Conservation (phyloP, 1,140 invertebrate genomes). For the Pseudomyrmex concolor region DNA sequence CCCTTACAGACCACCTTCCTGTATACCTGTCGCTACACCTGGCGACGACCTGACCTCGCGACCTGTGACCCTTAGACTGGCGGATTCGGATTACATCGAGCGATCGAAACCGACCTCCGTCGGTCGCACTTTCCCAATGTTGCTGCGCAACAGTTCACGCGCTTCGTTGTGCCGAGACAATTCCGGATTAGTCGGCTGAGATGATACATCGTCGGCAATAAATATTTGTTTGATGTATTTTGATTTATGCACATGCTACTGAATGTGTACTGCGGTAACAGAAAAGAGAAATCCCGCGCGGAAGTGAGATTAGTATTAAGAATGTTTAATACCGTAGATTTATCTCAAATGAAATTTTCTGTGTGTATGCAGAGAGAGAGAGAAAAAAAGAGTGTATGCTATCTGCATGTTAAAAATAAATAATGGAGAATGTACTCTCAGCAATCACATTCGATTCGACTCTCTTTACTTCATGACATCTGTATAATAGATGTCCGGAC, state of each 20-base stretch:
- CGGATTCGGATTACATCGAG: constrained; percentile 59
- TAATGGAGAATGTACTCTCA: background rate
- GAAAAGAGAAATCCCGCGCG: background rate
- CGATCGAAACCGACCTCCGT: constrained; percentile 57
- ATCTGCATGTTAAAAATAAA: background rate
- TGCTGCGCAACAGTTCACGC: constrained; percentile 20
- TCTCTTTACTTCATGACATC: constrained; percentile 62
- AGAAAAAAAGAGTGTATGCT: background rate
- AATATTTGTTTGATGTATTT: constrained; percentile 26
- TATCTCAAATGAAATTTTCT: background rate
- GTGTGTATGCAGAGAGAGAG: too few species aligned
- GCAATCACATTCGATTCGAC: constrained; percentile 53
- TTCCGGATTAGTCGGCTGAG: constrained; percentile 42
- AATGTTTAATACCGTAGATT: background rate
- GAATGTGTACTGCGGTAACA: background rate
- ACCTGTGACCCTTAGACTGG: constrained; percentile 73
- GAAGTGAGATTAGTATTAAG: background rate
- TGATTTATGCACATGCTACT: constrained; percentile 25
- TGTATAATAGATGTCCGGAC: constrained; percentile 62
- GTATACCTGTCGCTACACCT: constrained; percentile 72
- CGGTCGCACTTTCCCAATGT: constrained; percentile 42
- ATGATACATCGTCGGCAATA: constrained; percentile 39
- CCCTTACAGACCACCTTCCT: constrained; percentile 59
- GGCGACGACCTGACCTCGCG: constrained; percentile 69
- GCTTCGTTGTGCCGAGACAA: constrained; percentile 27